Evolutionary conservation across 2,888 invertebrate genomes (phyloP), one percentile per base, ranked within the genome.

Genomic region (Cyrtodaria siliqua): DNA sequence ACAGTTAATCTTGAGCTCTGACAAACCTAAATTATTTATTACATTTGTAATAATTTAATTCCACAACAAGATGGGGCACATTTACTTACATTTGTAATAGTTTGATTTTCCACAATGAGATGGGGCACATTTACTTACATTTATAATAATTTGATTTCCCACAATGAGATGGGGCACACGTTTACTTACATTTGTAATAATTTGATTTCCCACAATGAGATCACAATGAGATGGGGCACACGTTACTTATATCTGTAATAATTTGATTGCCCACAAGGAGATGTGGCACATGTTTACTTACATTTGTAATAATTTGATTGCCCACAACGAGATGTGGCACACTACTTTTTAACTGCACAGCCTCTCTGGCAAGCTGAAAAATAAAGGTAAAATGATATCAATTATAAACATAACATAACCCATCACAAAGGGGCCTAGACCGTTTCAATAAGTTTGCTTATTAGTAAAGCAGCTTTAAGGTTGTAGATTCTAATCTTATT

Each of bases 221-320:
- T 98, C 98, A 95, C 98, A 97, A 89, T 98, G 98, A 0, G 98
- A n/a, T n/a, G n/a, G n/a, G n/a, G n/a, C n/a, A n/a, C n/a, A n/a
- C 16, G 33, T 9, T 52, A 92, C 93, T 93, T 92, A 97, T 96
- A 24, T 98, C 97, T 2, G 98, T 97, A 94, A 98, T 97, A 79
- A 99, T 98, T 93, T 98, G 98, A 93, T 98, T 98, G 55, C 98
- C 98, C 47, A 98, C 97, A 8, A 99, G 98, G 95, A 99, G 97
- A 89, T 98, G 98, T 55, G 98, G 98, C 49, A 98, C 97, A 8
- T 33, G 33, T 44, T 2, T 53, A 92, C 93, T 93, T 92, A 97
- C 96, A 24, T 98, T 98, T 2, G 98, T 97, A 94, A 98, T 97
- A 79, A 99, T 98, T 93, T 98, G 98, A 93, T 98, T 98, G 55